Conservation (phyloP, 2,888 invertebrate genomes). For the Pristionchus entomophagus region DNA sequence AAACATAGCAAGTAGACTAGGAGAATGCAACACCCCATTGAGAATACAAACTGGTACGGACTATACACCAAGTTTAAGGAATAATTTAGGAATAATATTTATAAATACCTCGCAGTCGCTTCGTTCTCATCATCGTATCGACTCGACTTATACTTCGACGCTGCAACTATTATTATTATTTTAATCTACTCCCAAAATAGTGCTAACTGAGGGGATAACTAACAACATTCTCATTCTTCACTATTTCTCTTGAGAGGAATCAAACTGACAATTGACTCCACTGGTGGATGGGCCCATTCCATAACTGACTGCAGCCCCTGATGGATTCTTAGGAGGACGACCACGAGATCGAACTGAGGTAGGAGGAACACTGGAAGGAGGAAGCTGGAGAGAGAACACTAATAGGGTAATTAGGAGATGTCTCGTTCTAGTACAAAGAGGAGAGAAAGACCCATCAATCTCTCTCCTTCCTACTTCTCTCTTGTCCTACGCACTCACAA, state of each 20-base stretch:
- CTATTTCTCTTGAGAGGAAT: no score
- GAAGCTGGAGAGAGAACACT: not conserved
- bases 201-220: no score
- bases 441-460: not conserved
- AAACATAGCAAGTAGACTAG: not conserved
- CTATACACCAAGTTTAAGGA: no score
- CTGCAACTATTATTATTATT: not conserved
- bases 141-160: not conserved
- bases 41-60: not conserved
- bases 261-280: not conserved
- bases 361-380: not conserved
- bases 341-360: not conserved
- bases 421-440: not conserved
- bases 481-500: not conserved
- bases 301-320: not conserved
- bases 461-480: not conserved
- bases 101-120: not conserved
- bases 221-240: no score
- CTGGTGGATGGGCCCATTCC: not conserved
- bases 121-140: not conserved
- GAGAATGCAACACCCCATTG: not conserved
- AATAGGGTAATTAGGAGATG: not conserved
- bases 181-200: not conserved
- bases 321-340: conserved; percentile 6
- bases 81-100: not conserved